A percentile compares a stretch with the other conserved stretches of the same genome.
Conservation (phyloP, 2,113 vertebrate genomes). For the Ceyx cyanopectus region DNA sequence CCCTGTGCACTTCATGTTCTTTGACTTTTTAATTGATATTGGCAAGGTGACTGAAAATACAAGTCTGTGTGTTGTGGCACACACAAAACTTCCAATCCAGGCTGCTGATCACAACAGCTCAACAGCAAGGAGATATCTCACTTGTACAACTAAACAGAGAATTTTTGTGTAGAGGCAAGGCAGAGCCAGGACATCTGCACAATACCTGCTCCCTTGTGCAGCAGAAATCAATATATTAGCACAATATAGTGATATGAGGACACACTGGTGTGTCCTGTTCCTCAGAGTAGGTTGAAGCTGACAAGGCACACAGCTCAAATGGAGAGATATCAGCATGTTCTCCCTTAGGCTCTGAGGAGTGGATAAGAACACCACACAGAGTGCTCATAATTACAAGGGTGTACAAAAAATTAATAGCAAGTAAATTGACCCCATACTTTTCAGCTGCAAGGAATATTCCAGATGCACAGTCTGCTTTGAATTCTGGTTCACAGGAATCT, state of each 20-base stretch:
- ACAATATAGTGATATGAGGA: no score
- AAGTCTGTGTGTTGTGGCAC: background rate
- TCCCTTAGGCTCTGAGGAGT: no score
- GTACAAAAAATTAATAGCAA: no score
- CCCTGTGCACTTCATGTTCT: background rate
- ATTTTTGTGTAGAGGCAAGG: accelerated
- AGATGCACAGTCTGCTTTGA: slow-evolving; percentile 98
- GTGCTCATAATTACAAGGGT: no score
- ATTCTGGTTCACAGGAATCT: slow-evolving; percentile 98
- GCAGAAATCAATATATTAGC: no score
- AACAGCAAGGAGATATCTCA: background rate
- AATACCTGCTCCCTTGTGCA: no score
- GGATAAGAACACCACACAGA: no score
- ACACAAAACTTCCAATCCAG: background rate
- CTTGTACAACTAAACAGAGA: background rate
- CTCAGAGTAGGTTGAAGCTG: no score
- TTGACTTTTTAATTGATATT: background rate
- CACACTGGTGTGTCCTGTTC: no score
- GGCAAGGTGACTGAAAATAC: background rate
- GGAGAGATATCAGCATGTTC: no score
- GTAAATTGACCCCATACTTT: slow-evolving; percentile 83
- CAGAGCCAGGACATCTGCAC: background rate
- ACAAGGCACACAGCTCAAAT: no score
- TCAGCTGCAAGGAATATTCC: slow-evolving; percentile 98
- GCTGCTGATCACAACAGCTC: background rate